Percentiles rank a stretch among this genome's conserved stretches.
These are phyloP conservation scores for Chironomus tentans DNA, from an alignment of 2,888 invertebrate genomes.

Conservation along the genomic window DNA sequence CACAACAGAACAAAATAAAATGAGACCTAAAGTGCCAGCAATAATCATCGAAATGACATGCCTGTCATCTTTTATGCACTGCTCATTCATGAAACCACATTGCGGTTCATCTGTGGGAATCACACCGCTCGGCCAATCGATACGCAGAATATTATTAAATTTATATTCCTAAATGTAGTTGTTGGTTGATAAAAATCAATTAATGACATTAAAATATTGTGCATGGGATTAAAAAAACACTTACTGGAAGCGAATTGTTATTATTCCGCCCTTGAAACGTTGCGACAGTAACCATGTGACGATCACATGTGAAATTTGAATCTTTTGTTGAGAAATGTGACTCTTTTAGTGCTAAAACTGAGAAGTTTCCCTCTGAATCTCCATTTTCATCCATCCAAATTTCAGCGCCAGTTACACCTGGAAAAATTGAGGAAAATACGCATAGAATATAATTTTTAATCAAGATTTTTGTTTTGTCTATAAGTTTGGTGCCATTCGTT, in stretches of 20 bases:
- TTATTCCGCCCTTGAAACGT: conserved; percentile 67
- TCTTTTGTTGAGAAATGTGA: conserved; percentile 40
- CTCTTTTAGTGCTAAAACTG: conserved; percentile 73
- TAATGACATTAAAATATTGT: too few relatives aligned
- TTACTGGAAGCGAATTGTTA: conserved; percentile 54
- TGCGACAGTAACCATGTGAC: conserved; percentile 76
- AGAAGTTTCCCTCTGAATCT: conserved; percentile 96
- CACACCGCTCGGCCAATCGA: conserved; percentile 74
- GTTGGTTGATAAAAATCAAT: too few relatives aligned
- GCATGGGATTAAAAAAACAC: conserved; percentile 37
- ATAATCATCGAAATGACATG: conserved; percentile 72
- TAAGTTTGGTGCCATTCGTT: too few relatives aligned
- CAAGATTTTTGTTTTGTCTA: too few relatives aligned
- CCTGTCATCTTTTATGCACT: conserved; percentile 74
- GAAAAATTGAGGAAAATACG: too few relatives aligned
- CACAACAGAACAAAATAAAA: conserved; percentile 75
- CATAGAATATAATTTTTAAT: too few relatives aligned
- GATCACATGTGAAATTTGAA: conserved; percentile 57
- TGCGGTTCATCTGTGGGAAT: conserved; percentile 87
- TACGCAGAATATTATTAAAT: conserved; percentile 44
- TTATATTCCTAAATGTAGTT: conserved; percentile 59
- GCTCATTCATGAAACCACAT: conserved; percentile 86
- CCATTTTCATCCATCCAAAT: conserved; percentile 87
- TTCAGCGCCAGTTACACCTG: conserved; percentile 89
- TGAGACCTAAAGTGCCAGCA: conserved; percentile 68